Conservation (phyloP, 2,797 vertebrate species). For the Remorina albescens region DNA sequence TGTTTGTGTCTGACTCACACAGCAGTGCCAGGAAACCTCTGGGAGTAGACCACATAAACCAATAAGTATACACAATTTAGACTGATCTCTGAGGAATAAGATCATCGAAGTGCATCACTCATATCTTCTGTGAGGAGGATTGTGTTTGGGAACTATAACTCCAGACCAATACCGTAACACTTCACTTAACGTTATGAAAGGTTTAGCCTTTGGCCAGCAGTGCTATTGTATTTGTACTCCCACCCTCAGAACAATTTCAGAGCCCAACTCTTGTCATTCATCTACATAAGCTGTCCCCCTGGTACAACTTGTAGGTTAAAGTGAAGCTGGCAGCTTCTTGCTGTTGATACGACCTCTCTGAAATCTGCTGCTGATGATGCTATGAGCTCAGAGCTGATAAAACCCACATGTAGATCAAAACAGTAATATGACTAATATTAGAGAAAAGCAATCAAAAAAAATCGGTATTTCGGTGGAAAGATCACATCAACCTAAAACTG, state of each 20-base stretch:
- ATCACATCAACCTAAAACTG: neutral
- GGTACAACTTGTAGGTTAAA: neutral
- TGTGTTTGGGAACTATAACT: constrained; percentile 4
- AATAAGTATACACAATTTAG: constrained; percentile 17
- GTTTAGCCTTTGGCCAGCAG: constrained; percentile 12
- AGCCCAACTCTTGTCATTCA: neutral
- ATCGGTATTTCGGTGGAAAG: neutral
- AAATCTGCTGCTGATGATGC: constrained; percentile 12
- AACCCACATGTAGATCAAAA: neutral
- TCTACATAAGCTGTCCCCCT: neutral
- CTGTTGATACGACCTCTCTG: constrained; percentile 10
- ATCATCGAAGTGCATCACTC: constrained; percentile 21
- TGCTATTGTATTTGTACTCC: neutral
- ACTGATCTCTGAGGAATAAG: neutral
- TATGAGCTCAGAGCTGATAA: constrained; percentile 8
- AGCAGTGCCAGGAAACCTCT: constrained; percentile 22
- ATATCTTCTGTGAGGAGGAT: neutral
- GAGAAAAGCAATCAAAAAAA: neutral
- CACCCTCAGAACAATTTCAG: constrained; percentile 11
- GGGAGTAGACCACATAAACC: constrained; percentile 1
- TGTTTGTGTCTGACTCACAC: constrained; percentile 42
- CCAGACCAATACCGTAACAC: neutral
- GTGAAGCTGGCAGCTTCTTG: neutral
- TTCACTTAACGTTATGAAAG: constrained; percentile 5
- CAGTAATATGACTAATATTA: neutral